phyloP scores from a whole-genome alignment of 2,113 vertebrate species.

The Scartelaos histophorus region DNA sequence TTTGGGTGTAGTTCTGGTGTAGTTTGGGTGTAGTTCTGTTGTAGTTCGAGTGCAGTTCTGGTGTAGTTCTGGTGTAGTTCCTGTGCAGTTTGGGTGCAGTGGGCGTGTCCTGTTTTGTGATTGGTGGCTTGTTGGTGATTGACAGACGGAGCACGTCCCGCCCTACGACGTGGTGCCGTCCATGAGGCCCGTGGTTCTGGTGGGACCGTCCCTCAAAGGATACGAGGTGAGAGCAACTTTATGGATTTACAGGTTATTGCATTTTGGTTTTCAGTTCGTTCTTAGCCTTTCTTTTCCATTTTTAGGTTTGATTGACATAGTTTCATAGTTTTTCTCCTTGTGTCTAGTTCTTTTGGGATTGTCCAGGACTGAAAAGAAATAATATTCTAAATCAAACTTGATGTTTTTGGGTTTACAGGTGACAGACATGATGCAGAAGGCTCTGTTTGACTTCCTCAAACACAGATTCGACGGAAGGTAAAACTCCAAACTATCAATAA shows the following conservation, averaged over 20 bases:
- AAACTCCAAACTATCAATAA: constrained; percentile 9
- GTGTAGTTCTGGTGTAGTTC: not conserved
- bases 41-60: too few species aligned
- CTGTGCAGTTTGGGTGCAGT: not conserved
- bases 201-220: constrained; percentile 93
- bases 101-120: constrained; percentile 7
- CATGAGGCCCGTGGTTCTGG: constrained; percentile 95
- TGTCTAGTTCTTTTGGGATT: too few species aligned
- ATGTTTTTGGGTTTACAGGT: constrained; percentile 73
- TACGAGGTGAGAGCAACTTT: constrained; percentile 85
- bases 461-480: constrained; percentile 97
- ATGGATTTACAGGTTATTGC: too few species aligned
- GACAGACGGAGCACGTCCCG: constrained; percentile 89
- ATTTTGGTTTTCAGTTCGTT: too few species aligned
- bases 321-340: too few species aligned
- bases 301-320: too few species aligned
- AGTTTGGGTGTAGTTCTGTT: too few species aligned
- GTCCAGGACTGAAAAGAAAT: too few species aligned
- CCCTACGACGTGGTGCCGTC: constrained; percentile 95
- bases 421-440: constrained; percentile 99
- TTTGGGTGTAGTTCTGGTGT: too few species aligned
- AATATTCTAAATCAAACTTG: too few species aligned
- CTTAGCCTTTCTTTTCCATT: too few species aligned
- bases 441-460: constrained; percentile 95
- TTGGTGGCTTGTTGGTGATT: constrained; percentile 27